phyloP scores from a whole-genome alignment of 2,888 invertebrate species.

The Drosophila affinis region DNA sequence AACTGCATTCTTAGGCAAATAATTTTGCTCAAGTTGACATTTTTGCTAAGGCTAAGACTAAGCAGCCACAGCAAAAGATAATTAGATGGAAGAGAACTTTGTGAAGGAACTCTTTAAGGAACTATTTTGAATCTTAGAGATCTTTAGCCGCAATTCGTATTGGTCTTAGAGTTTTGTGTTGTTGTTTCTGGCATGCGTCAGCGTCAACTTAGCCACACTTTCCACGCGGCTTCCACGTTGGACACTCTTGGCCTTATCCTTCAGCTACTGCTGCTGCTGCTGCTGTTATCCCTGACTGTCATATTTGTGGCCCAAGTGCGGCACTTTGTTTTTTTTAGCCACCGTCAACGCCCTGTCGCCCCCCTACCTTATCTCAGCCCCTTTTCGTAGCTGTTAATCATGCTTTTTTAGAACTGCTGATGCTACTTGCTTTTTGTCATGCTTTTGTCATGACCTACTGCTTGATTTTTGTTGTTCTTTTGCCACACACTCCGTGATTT shows the following conservation, averaged over 20 bases:
- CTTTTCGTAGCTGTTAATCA: slow-evolving; percentile 4
- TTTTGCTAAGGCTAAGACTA: slow-evolving; percentile 13
- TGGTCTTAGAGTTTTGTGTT: background rate
- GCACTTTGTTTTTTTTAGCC: slow-evolving; percentile 75
- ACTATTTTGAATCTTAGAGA: too few relatives aligned
- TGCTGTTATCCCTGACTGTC: slow-evolving; percentile 50
- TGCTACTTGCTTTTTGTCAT: background rate
- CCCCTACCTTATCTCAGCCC: background rate
- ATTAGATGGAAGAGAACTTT: slow-evolving; percentile 30
- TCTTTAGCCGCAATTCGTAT: slow-evolving; percentile 6
- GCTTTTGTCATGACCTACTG: too few relatives aligned
- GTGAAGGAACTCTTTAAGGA: too few relatives aligned
- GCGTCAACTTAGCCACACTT: slow-evolving; percentile 66
- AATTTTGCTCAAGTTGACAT: slow-evolving; percentile 60
- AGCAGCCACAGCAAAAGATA: slow-evolving; percentile 16
- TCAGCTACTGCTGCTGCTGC: slow-evolving; percentile 21
- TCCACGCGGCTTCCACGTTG: slow-evolving; percentile 30
- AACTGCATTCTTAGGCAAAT: slow-evolving; percentile 63
- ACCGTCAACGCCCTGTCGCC: slow-evolving; percentile 41
- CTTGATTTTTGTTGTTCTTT: too few relatives aligned
- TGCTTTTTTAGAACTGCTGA: background rate
- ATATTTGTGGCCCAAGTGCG: slow-evolving; percentile 76
- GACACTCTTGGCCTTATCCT: slow-evolving; percentile 21
- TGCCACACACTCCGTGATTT: too few relatives aligned
- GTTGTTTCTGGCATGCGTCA: slow-evolving; percentile 62